Evolutionary conservation across 1,140 invertebrate genomes (phyloP).

Genomic region (Zaprionus camerounensis): DNA sequence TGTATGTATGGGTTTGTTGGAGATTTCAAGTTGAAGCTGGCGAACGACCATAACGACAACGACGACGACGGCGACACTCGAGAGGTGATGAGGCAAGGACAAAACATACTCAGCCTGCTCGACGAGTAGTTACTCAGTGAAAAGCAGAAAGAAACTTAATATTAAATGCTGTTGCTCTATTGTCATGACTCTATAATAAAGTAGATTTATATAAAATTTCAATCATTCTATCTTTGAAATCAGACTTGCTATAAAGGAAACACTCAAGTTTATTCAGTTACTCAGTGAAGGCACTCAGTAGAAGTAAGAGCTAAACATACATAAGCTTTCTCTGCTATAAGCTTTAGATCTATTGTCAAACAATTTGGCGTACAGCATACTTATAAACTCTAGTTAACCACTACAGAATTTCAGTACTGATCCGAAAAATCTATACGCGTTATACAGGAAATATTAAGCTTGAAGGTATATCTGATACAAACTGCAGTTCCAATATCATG

Average conservation of each 20-base stretch:
- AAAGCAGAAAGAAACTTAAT: background rate
- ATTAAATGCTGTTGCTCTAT: background rate
- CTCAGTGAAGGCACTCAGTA: too few relatives aligned
- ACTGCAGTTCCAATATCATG: too few relatives aligned
- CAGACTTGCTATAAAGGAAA: too few relatives aligned
- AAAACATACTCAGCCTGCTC: background rate
- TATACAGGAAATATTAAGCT: too few relatives aligned
- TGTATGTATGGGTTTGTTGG: slow-evolving; percentile 35
- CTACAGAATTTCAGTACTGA: background rate
- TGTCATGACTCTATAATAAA: background rate
- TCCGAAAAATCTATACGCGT: too few relatives aligned
- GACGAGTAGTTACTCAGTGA: slow-evolving; percentile 17
- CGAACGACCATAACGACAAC: slow-evolving; percentile 29
- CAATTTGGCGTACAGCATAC: too few relatives aligned
- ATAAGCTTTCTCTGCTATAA: too few relatives aligned
- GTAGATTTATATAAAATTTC: background rate
- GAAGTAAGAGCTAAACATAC: too few relatives aligned
- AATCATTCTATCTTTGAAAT: background rate
- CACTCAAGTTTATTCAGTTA: too few relatives aligned
- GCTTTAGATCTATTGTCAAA: too few relatives aligned
- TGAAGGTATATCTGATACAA: too few relatives aligned
- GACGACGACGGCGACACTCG: slow-evolving; percentile 37
- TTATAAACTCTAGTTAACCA: background rate
- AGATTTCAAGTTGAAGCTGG: slow-evolving; percentile 29
- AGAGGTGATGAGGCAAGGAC: background rate